Conservation (phyloP, 92 coral and sea anemone genomes). For the Parazoanthus darwini region DNA sequence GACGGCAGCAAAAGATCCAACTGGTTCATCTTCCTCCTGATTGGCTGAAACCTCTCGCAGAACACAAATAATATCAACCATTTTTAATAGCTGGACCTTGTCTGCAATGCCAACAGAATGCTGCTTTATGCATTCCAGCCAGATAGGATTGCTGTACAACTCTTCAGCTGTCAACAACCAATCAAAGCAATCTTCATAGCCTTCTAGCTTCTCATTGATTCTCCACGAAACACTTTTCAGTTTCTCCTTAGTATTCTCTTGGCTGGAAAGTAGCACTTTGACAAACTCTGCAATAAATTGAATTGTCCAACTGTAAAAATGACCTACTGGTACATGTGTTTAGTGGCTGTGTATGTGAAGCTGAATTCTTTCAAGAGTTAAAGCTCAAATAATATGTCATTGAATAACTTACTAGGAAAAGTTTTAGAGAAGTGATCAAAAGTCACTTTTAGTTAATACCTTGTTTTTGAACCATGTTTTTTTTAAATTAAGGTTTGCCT, state of each 20-base stretch:
- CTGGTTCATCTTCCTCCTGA: neutral
- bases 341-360: neutral
- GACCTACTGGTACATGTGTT: too few relatives aligned
- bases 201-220: slow-evolving; percentile 62
- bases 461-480: too few relatives aligned
- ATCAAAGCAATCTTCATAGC: slow-evolving; percentile 73
- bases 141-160: slow-evolving; percentile 52
- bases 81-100: slow-evolving; percentile 55
- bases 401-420: too few relatives aligned
- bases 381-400: too few relatives aligned
- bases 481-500: too few relatives aligned
- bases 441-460: too few relatives aligned
- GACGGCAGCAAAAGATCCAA: neutral
- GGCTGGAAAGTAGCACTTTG: slow-evolving; percentile 55
- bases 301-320: neutral
- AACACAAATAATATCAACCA: slow-evolving; percentile 76
- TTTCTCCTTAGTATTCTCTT: slow-evolving; percentile 54
- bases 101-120: slow-evolving; percentile 54
- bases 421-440: too few relatives aligned
- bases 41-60: slow-evolving; percentile 52
- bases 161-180: slow-evolving; percentile 82
- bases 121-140: slow-evolving; percentile 70
- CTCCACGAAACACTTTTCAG: slow-evolving; percentile 56
- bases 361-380: neutral
- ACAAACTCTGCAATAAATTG: slow-evolving; percentile 40